Evolutionary conservation across 1,140 invertebrate species (phyloP), one percentile per base, ranked within the genome.

Genomic region (Copidosoma floridanum): DNA sequence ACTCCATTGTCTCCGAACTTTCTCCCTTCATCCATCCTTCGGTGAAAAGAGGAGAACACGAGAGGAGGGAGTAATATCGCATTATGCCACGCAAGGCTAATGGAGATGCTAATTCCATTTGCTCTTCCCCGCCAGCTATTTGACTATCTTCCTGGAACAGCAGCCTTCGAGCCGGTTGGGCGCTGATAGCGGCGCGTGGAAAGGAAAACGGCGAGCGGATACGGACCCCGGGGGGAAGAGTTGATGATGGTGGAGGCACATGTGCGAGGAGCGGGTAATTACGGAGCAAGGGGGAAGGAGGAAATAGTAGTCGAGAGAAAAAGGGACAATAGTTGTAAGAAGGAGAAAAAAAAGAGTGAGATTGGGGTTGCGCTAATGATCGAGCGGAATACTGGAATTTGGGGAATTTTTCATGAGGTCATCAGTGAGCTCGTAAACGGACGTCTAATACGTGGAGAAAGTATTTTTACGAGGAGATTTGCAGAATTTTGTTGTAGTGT

Each of bases 51-150:
- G 38, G 8, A 44, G 37, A 6, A 32, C 29, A 6, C 29, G 29
- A 32, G 29, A 61, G 67, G 60, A 66, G 55, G 40, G 64, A 64
- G 57, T 70, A 70, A 72, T 73, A 73, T 74, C 69, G 67, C 67
- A 72, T 74, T 72, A 74, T 73, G 69, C 67, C 61, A 64, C 64
- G 57, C 68, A n/a, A n/a, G 65, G 68, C 72, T 74, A 74, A 75
- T 74, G 73, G 71, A 74, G 73, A 74, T 71, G 72, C 72, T 75
- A 74, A 74, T 73, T 75, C 71, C 66, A 65, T 70, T 64, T 43
- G n/a, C n/a, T n/a, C n/a, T n/a, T 59, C 66, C 65, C 55, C 48
- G 51, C 44, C 58, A 47, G 35, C 63, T 44, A 57, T 60, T 59
- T 61, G 52, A 63, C 66, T 62, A 52, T 29, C 21, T 32, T 27